Conservation (phyloP, 2,888 invertebrate genomes). For the Drosophila prostipennis region DNA sequence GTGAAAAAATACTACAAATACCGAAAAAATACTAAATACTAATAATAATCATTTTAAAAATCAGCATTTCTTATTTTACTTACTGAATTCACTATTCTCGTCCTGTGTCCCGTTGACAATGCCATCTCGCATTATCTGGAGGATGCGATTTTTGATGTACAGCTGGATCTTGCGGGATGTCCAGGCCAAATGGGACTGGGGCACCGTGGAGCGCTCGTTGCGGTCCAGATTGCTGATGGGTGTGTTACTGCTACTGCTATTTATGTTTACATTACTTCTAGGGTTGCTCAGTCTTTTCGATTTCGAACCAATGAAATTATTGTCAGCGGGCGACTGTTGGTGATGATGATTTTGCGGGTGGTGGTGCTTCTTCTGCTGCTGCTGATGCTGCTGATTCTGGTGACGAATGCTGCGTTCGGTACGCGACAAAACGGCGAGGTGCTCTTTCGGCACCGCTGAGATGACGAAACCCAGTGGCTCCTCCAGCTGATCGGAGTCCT, state of each 20-base stretch:
- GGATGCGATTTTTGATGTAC: constrained; percentile 92
- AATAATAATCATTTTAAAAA: no score
- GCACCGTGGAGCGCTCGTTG: constrained; percentile 90
- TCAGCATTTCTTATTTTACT: constrained; percentile 85
- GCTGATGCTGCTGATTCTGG: constrained; percentile 45
- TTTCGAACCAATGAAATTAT: constrained; percentile 81
- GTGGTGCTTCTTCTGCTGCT: constrained; percentile 41
- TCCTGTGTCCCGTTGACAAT: constrained; percentile 93
- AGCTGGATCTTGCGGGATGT: constrained; percentile 93
- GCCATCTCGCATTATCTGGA: constrained; percentile 93
- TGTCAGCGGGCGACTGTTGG: constrained; percentile 46
- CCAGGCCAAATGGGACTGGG: constrained; percentile 92
- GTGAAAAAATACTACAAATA: no score
- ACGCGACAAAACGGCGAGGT: constrained; percentile 80
- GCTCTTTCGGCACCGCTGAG: constrained; percentile 62
- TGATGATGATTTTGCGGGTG: constrained; percentile 41
- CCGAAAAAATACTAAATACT: no score
- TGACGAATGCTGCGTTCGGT: constrained; percentile 83
- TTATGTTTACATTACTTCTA: constrained; percentile 80
- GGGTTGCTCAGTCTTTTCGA: constrained; percentile 84
- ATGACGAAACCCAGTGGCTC: constrained; percentile 66
- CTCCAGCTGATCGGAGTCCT: constrained; percentile 23
- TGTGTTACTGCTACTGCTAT: constrained; percentile 64
- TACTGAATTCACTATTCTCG: constrained; percentile 92
- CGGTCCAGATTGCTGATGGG: constrained; percentile 82